Percentiles rank a stretch among this genome's conserved stretches.
Conservation (phyloP, 2,113 vertebrate species). For the Nannobrachium achirus region DNA sequence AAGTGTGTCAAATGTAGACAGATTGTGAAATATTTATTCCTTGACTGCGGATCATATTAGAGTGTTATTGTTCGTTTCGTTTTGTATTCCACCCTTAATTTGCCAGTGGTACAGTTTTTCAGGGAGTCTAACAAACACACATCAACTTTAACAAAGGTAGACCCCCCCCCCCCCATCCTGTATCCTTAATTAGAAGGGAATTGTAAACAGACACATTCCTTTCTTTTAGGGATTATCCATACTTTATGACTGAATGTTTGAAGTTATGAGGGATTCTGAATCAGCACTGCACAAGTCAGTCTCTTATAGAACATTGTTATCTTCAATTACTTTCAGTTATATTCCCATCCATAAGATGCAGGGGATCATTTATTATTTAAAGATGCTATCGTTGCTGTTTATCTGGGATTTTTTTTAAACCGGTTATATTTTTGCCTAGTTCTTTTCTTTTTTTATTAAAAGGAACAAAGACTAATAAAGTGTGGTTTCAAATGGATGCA, state of each 20-base stretch:
- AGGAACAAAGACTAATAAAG: constrained; percentile 82
- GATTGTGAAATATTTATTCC: constrained; percentile 82
- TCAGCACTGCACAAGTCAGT: constrained; percentile 76
- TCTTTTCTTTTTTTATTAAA: constrained; percentile 81
- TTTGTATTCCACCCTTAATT: constrained; percentile 77
- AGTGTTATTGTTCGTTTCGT: constrained; percentile 80
- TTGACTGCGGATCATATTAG: constrained; percentile 74
- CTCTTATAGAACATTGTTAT: constrained; percentile 84
- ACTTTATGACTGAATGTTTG: constrained; percentile 84
- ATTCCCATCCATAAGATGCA: constrained; percentile 76
- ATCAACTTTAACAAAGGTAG: constrained; percentile 78
- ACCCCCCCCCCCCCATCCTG: constrained; percentile 68
- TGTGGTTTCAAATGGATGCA: constrained; percentile 72
- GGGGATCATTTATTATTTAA: constrained; percentile 86
- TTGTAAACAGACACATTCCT: constrained; percentile 77
- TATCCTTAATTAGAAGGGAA: constrained; percentile 80
- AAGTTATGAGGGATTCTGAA: constrained; percentile 81
- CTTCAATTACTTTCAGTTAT: constrained; percentile 85
- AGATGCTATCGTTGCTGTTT: constrained; percentile 82
- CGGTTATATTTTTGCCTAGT: constrained; percentile 72
- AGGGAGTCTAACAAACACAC: constrained; percentile 73
- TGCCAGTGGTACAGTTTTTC: constrained; percentile 71
- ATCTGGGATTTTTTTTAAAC: constrained; percentile 79
- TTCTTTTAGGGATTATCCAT: constrained; percentile 80
- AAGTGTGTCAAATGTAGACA: constrained; percentile 80